A percentile compares a stretch with the other conserved stretches of the same genome.
These are phyloP conservation scores for Sebastes variabilis DNA, from an alignment of 2,797 vertebrate genomes.

Conservation along the genomic window DNA sequence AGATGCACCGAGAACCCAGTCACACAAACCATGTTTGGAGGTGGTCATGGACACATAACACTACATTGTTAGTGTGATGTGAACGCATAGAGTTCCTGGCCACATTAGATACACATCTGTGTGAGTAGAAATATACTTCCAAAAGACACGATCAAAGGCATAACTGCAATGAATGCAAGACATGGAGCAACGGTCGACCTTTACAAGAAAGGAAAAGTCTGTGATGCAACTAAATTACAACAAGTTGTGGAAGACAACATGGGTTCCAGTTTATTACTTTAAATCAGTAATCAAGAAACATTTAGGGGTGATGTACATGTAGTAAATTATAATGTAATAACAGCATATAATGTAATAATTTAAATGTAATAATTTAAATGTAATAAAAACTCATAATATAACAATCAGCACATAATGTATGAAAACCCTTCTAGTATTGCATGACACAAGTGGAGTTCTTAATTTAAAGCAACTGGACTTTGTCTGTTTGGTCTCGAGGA, in stretches of 20 bases:
- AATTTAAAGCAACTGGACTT: too few species aligned
- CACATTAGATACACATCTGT: conserved; percentile 17
- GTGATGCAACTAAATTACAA: background rate
- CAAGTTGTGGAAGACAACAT: background rate
- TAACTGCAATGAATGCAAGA: background rate
- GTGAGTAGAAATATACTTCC: background rate
- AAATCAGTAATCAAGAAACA: background rate
- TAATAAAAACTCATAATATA: too few species aligned
- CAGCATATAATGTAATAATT: too few species aligned
- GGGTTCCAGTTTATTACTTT: background rate
- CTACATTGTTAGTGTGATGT: background rate
- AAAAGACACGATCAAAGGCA: background rate
- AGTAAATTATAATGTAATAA: background rate
- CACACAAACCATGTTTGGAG: conserved; percentile 4
- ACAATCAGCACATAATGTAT: too few species aligned
- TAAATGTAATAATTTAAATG: too few species aligned
- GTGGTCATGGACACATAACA: background rate
- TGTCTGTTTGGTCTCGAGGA: too few species aligned
- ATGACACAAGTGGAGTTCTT: too few species aligned
- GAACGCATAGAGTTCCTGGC: conserved; percentile 1
- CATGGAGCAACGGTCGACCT: background rate
- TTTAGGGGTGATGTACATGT: background rate
- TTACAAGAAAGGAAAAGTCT: background rate
- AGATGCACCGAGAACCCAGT: conserved; percentile 1
- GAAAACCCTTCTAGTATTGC: too few species aligned